Percentiles rank a stretch among this genome's conserved stretches.
These are phyloP conservation scores for Pelodiscus sinensis DNA, from an alignment of 2,113 vertebrate genomes.

Conservation along the genomic window DNA sequence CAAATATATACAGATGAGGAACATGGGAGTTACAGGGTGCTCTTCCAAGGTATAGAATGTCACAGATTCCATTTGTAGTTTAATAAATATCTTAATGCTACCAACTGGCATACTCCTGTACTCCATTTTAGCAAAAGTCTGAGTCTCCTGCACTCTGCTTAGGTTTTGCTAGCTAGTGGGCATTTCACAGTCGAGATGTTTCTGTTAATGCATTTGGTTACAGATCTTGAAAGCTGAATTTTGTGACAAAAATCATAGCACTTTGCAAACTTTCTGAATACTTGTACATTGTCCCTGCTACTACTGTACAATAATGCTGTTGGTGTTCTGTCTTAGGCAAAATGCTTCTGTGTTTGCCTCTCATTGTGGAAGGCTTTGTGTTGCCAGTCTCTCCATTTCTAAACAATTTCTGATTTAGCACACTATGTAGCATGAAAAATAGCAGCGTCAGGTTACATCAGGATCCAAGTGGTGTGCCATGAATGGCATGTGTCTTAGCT, in stretches of 20 bases:
- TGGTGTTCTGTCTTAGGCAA: not conserved
- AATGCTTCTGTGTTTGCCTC: not conserved
- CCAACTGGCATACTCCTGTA: not conserved
- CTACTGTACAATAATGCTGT: not conserved
- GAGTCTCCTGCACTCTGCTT: not conserved
- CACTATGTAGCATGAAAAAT: not conserved
- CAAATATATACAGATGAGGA: no score
- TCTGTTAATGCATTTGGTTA: not conserved
- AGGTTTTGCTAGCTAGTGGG: not conserved
- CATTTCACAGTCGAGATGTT: not conserved
- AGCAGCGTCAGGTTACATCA: not conserved
- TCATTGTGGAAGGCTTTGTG: not conserved
- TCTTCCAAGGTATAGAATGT: no score
- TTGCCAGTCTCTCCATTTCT: not conserved
- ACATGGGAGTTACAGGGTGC: no score
- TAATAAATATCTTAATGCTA: not conserved
- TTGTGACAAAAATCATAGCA: not conserved
- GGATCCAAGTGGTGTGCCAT: accelerated
- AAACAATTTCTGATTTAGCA: not conserved
- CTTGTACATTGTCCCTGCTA: no score
- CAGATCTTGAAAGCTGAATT: not conserved
- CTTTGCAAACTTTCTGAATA: no score
- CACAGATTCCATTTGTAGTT: not conserved
- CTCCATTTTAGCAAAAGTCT: not conserved
- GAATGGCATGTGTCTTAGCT: not conserved